A percentile compares a stretch with the other conserved stretches of the same genome.
phyloP scores from a whole-genome alignment of 1,140 invertebrate species.

The Sycophaga agraensis region DNA sequence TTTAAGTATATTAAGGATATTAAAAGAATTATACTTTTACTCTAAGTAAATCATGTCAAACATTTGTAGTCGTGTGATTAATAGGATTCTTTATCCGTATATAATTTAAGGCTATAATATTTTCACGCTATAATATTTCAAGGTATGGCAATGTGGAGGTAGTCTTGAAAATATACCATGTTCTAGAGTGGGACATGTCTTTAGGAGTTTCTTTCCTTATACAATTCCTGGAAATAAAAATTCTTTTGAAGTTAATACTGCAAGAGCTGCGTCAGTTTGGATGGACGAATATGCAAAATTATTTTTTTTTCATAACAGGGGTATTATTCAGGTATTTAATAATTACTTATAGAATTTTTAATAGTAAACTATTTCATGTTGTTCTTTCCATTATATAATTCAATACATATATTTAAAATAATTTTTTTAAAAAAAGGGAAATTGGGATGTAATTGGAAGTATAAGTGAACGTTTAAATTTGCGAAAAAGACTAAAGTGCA shows the following conservation, averaged over 20 bases:
- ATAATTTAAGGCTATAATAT: not conserved
- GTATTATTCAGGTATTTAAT: constrained; percentile 65
- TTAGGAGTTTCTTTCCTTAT: constrained; percentile 90
- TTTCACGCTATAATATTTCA: constrained; percentile 26
- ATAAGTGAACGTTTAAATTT: constrained; percentile 70
- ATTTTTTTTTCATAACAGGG: constrained; percentile 82
- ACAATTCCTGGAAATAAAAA: constrained; percentile 84
- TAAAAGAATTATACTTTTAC: no score
- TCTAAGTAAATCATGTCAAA: no score
- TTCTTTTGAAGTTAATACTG: constrained; percentile 91
- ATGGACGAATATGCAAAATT: constrained; percentile 93
- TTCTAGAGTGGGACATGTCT: constrained; percentile 93
- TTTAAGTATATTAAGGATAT: no score
- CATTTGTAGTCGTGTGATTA: no score
- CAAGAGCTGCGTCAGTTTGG: constrained; percentile 90
- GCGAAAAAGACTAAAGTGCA: constrained; percentile 73
- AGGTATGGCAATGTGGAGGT: constrained; percentile 86
- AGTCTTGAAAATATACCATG: constrained; percentile 84
- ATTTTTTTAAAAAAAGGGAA: constrained; percentile 45
- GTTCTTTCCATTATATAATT: no score
- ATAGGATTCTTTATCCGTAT: not conserved
- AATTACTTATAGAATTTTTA: no score
- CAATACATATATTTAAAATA: no score
- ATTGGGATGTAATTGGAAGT: constrained; percentile 65
- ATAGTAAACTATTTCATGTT: not conserved